Conservation (phyloP, 1,140 invertebrate genomes). For the Choristoneura fumiferana region DNA sequence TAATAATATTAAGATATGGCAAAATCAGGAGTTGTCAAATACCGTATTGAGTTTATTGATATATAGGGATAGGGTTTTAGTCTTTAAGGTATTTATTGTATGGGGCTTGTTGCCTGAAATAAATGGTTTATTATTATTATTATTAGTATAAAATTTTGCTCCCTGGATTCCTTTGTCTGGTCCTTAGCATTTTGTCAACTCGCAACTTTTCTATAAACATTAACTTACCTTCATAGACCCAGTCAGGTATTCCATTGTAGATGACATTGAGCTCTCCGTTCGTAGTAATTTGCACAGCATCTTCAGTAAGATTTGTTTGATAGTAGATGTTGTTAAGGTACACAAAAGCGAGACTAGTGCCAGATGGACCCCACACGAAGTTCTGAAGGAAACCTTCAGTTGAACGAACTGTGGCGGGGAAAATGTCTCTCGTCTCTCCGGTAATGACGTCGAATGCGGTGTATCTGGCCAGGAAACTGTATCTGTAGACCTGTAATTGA, state of each 20-base stretch:
- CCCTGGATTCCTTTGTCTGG: no score
- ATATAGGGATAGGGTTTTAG: no score
- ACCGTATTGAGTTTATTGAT: no score
- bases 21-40: no score
- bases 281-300: constrained; percentile 78
- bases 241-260: constrained; percentile 89
- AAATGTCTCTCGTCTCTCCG: constrained; percentile 45
- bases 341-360: constrained; percentile 87
- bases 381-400: constrained; percentile 80
- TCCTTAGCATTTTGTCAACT: no score
- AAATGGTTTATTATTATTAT: no score
- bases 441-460: constrained; percentile 72
- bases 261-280: constrained; percentile 81
- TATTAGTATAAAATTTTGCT: no score
- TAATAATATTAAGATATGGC: no score
- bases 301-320: constrained; percentile 70
- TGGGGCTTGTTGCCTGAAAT: no score
- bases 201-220: no score
- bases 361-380: constrained; percentile 85
- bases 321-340: constrained; percentile 90
- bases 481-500: constrained; percentile 75
- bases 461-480: constrained; percentile 74
- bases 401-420: constrained; percentile 42
- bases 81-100: no score
- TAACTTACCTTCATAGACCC: constrained; percentile 86